These are phyloP conservation scores for Cariama cristata DNA, from an alignment of 2,113 vertebrate genomes.

Conservation along the genomic window DNA sequence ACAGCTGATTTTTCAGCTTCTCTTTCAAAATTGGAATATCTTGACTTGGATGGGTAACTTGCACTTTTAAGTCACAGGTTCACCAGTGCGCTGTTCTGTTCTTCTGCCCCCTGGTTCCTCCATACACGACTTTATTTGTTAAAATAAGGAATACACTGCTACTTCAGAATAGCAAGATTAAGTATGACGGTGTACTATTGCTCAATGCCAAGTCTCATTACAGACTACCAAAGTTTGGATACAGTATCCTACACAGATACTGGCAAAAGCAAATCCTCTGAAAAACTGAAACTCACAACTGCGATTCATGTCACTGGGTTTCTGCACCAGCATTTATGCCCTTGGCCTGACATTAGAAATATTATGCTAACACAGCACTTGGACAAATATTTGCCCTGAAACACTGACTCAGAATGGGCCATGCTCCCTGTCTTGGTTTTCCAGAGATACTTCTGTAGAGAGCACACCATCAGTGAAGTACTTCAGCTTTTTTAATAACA, in stretches of 20 bases:
- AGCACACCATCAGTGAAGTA: fast-evolving
- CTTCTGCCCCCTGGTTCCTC: fast-evolving
- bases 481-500: neutral
- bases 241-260: fast-evolving
- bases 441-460: neutral
- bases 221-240: fast-evolving
- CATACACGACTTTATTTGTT: fast-evolving
- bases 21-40: neutral
- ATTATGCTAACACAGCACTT: neutral
- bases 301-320: fast-evolving
- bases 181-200: fast-evolving
- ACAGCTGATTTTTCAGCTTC: neutral
- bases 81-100: neutral
- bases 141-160: fast-evolving
- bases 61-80: neutral
- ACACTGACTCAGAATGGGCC: neutral
- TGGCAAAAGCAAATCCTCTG: neutral
- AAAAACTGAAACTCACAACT: neutral
- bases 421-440: fast-evolving
- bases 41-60: fast-evolving
- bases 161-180: neutral
- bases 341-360: neutral
- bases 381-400: neutral
- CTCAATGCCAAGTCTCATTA: fast-evolving
- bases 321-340: neutral